Evolutionary conservation across 1,140 invertebrate genomes (phyloP), one percentile per base, ranked within the genome.

Genomic region (Zaprionus kolodkinae): DNA sequence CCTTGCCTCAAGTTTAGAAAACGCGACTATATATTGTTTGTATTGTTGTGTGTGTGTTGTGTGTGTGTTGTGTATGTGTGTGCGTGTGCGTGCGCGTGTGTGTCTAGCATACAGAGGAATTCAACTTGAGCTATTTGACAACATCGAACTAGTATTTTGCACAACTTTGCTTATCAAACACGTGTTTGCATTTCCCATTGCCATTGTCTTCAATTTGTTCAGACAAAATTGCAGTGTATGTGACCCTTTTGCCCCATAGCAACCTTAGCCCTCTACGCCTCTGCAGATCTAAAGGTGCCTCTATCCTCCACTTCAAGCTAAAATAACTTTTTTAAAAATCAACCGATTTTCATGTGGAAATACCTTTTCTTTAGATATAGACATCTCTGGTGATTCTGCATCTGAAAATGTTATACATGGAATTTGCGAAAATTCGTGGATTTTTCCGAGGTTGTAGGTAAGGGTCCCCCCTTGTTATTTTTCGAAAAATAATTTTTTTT

Each of bases 1-100:
- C 48, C 78, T 72, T 56, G 55, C 45, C 64, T 62, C 63, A 52
- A 55, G 57, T 66, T 69, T 36, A n/a, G n/a, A 27, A 40, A 72
- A 73, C 35, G 45, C 55, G 27, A 59, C 60, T 70, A 9, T 48
- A n/a, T 4, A 48, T 48, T 69, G 38, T 57, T 12, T 38, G 17
- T 43, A 5, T 35, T 40, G 40, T 6, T 40, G 54, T 45, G 11
- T 30, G 11, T 35, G 10, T 45, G 48, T 63, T 45, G 11, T 30
- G 11, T 35, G 10, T 45, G 48, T 63, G 54, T 48, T 30, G 43
- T 48, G 21, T 21, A 21, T 40, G 21, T 2, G 21, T 21, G 21
- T 35, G 21, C 21, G 21, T 21, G 21, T 35, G 10, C 35, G 48
- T 63, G 54, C 15, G 3, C n/a, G 17, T 25, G 9, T 50, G 45